Evolutionary conservation across 2,888 invertebrate genomes (phyloP).

Genomic region (Apotomis betuletana): DNA sequence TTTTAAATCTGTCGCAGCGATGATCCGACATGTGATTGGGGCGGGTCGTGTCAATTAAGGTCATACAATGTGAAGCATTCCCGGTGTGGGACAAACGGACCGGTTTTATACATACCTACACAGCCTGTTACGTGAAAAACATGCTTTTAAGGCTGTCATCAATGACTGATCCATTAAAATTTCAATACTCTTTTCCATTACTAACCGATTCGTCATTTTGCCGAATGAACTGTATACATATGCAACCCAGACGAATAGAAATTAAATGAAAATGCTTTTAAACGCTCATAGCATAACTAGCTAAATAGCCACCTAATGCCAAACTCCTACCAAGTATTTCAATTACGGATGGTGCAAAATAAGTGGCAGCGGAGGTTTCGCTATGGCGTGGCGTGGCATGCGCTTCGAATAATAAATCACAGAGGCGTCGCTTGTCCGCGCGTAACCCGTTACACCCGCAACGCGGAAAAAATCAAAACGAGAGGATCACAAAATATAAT

Average conservation of each 20-base stretch:
- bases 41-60: conserved; percentile 72
- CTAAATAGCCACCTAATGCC: conserved; percentile 5
- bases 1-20: conserved; percentile 76
- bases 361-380: conserved; percentile 47
- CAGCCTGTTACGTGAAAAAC: not conserved
- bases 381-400: conserved; percentile 52
- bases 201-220: not conserved
- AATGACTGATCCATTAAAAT: not conserved
- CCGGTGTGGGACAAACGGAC: conserved; percentile 12
- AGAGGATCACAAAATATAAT: conserved; percentile 80
- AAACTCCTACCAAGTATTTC: conserved; percentile 26
- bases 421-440: conserved; percentile 70
- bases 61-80: conserved; percentile 43
- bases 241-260: not conserved
- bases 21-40: conserved; percentile 75
- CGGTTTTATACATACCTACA: conserved; percentile 14
- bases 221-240: not conserved
- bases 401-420: conserved; percentile 73
- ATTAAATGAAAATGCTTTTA: not conserved
- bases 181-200: not conserved
- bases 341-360: conserved; percentile 31
- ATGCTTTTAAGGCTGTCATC: conserved; percentile 7
- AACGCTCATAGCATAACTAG: not conserved
- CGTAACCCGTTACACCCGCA: conserved; percentile 72
- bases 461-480: conserved; percentile 73